Evolutionary conservation across 2,888 invertebrate genomes (phyloP), one percentile per base, ranked within the genome.

Genomic region (Agrilus mali): DNA sequence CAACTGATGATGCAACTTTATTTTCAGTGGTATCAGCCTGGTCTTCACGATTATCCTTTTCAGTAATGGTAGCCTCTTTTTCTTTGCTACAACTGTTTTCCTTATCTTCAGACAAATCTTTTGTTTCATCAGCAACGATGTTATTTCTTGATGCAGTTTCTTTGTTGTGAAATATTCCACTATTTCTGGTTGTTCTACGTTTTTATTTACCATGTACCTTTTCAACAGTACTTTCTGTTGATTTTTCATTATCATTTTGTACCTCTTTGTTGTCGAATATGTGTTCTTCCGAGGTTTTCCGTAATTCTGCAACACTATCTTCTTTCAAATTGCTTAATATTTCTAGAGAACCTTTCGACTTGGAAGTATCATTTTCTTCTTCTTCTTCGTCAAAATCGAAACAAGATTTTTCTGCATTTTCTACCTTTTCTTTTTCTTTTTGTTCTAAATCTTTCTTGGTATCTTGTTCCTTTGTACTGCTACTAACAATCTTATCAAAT

Each of bases 311-410:
- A 12, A 42, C 39, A 3, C 40, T 40, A 36, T 37, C 41, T 10
- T 46, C 45, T 33, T 50, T 47, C 31, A 38, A 36, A 41, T 35
- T 42, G 32, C 45, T 42, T 35, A 41, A n/a, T 38, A 34, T 17
- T 40, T 44, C 33, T 49, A 47, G 14, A 33, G 42, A n/a, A 15
- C 38, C 43, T 10, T 8, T 27, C 27, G 27, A 27, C 27, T 27
- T 27, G 27, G 27, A 27, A 27, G 27, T 44, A 43, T 15, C 44
- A 33, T 34, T 47, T 50, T 82, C 78, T 51, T 84, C 83, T n/a
- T n/a, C n/a, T 48, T 85, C 83, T 40, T 80, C 79, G 51, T 82
- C 79, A 60, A 86, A 86, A 61, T 87, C 86, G 59, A 86, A 87
- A 60, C 86, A 86, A 0, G 83, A 80, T 45, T 68, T 68, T 40